Evolutionary conservation across 2,113 vertebrate genomes (phyloP), one percentile per base, ranked within the genome.

Genomic region (Scalopus aquaticus): DNA sequence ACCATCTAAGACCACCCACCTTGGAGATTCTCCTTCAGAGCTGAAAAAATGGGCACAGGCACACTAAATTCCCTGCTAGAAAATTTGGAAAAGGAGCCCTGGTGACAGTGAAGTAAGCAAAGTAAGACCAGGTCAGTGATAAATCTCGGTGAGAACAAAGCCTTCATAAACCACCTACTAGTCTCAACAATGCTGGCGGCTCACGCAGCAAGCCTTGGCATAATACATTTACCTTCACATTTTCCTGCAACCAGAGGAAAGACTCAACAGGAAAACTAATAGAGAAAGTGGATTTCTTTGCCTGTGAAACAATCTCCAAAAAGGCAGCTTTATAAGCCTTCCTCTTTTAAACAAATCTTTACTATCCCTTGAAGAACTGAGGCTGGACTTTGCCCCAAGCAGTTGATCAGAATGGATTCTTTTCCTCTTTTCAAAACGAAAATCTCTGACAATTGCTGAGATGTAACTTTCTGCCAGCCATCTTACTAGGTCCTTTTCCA

Each of bases 401-500:
- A 22, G 58, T 70, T 67, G 35, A 91, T 49, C 81, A 56, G 32
- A 80, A 91, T n/a, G 19, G 51, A 85, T 72, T 87, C 72, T 37
- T 92, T 76, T 15, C 60, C n/a, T 56, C 44, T 79, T 94, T 81
- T 88, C 65, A 78, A 86, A 90, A 64, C 56, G 84, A 85, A 91
- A 85, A 78, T 42, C 35, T 93, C 88, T 88, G 42, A 79, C 76
- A 81, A 35, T 44, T 90, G 76, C 74, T 77, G 74, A 88, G 80
- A 58, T 90, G 65, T 95, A 95, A 72, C 72, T 96, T 98, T 97
- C 90, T 97, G 96, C 93, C 90, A 90, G 81, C 95, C 96, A 97
- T 97, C 93, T 96, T 98, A 95, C 96, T 93, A 97, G 87, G 97
- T 96, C 95, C 92, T 90, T 95, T 97, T 97, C 95, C 94, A 94